Base-by-base conservation (phyloP, 1,140 invertebrate genomes). In the Cyphomyrmex costatus region DNA sequence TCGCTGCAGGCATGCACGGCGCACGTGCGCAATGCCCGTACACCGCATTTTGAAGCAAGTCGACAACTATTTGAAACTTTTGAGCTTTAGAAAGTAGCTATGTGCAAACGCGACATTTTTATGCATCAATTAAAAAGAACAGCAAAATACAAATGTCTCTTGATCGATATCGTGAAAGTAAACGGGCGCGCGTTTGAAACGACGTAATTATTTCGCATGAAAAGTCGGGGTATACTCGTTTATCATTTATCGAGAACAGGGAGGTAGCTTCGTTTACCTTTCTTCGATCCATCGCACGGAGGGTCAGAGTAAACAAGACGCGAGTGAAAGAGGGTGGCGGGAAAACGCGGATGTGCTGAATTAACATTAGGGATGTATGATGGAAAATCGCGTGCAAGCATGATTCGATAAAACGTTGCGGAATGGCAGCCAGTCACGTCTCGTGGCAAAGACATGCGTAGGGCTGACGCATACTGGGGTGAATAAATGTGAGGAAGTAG, bases 351-450 rank as follows among this genome's bases (percentile, higher is more conserved):
- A 4, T 12, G 71, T 19, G 83, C 58, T 21, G 53, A 8, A n/a
- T n/a, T n/a, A n/a, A 21, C 19, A 33, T 19, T 14, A 12, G 65
- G 21, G 65, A 12, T 19, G 30, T 49, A 30, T 10, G 56, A 63
- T 42, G 76, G 76, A 78, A 71, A 87, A 60, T 78, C 51, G 27
- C 53, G 56, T 61, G 58, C 61, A 66, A 14, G 80, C 51, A 53
- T 19, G 60, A 58, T n/a, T 86, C 42, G 77, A 76, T 58, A n/a
- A 60, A 53, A 68, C 84, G 65, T 51, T 71, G 68, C 14, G 42
- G 61, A 70, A 87, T 85, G 63, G 88, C 86, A 91, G 42, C 70
- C 42, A 84, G 86, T 88, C 87, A 91, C 86, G 90, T 78, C 80
- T 91, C 56, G 86, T 14, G 61, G 77, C 49, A 65, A 89, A 83